Base-by-base conservation (phyloP, 2,797 vertebrate genomes). In the Rhinogobio ventralis region DNA sequence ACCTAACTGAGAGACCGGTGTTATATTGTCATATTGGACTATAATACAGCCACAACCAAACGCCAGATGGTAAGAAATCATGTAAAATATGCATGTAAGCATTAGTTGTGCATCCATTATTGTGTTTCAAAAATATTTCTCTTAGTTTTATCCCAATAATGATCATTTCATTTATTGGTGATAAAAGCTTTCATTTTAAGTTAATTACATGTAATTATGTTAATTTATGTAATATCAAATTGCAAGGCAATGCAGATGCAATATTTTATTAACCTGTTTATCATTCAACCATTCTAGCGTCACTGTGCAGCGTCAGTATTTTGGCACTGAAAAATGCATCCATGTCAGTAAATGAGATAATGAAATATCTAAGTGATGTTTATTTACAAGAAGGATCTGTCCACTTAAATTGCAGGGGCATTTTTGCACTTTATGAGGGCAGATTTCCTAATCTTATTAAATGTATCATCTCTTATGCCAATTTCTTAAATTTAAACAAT, bases 1-100 rank as follows among this genome's bases (percentile, higher is more conserved):
- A 91, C 93, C 92, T 91, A 89, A 92, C 92, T 92, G 91, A 94
- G 93, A 93, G 90, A 91, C 86, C 90, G 93, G 92, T 94, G 93
- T 94, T 94, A 93, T 90, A 90, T 92, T 86, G 90, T 64, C 14
- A 30, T 17, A 17, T 17, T 28, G 7, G 0, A 30, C 62, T 30
- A 81, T 6, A 33, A 69, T 36, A 7, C 66, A 20, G 13, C 30
- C 9, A 11, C 42, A 33, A 1, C 42, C 20, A 78, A 91, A 91
- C 90, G 90, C 92, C 91, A 91, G 92, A 90, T 93, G 93, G 91
- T 91, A 92, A 94, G 90, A 84, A 81, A 82, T 30, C 79, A 84
- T 69, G 81, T 75, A 17, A 15, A 30, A 53, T 53, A 20, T 14
- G 7, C 60, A 8, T 15, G 1, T 30, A 28, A 3, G 30, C 60